phyloP scores from a whole-genome alignment of 2,888 invertebrate genomes.

The Deilephila porcellus region DNA sequence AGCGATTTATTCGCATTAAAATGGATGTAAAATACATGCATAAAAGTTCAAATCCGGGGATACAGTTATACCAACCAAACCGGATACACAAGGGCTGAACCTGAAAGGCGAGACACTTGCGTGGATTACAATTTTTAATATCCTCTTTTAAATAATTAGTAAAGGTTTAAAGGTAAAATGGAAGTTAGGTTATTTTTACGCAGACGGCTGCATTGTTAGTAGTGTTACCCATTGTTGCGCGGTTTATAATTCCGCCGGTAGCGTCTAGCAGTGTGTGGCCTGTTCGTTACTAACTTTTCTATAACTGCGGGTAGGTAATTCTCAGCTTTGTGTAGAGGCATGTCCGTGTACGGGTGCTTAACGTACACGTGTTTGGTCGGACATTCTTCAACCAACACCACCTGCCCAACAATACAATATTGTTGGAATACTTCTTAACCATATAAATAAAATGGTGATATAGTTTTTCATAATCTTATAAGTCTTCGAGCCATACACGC shows the following conservation, averaged over 20 bases:
- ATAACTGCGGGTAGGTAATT: constrained; percentile 45
- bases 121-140: too few relatives aligned
- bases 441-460: too few relatives aligned
- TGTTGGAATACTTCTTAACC: not conserved
- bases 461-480: too few relatives aligned
- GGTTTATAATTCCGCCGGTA: not conserved
- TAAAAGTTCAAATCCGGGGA: too few relatives aligned
- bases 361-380: constrained; percentile 38
- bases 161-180: too few relatives aligned
- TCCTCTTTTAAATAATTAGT: too few relatives aligned
- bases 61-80: too few relatives aligned
- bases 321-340: constrained; percentile 46
- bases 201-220: not conserved
- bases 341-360: constrained; percentile 57
- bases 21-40: too few relatives aligned
- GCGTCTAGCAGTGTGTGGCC: not conserved
- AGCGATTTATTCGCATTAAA: too few relatives aligned
- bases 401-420: constrained; percentile 46
- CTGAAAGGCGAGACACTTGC: too few relatives aligned
- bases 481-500: too few relatives aligned
- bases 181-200: not conserved
- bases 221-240: not conserved
- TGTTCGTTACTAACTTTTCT: constrained; percentile 49
- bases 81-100: too few relatives aligned
- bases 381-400: constrained; percentile 63